Evolutionary conservation across 2,797 vertebrate genomes (phyloP), one percentile per base, ranked within the genome.

Genomic region (Diceros bicornis): DNA sequence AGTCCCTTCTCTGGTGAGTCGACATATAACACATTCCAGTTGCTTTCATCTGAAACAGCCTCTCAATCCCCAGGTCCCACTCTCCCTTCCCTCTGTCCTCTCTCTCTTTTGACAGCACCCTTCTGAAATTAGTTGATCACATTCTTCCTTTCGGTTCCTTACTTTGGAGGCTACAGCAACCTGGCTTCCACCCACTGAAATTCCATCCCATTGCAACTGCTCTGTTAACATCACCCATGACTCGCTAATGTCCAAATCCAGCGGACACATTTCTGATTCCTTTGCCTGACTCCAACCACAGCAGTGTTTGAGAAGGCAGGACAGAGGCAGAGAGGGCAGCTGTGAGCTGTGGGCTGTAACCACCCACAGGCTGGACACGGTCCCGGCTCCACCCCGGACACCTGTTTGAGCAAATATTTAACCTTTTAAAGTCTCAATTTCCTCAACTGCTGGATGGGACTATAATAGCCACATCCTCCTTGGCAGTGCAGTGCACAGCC

Each of bases 281-380:
- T 25, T 11, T 14, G 29, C 44, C 25, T 20, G 55, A 41, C 18
- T 57, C 44, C 12, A 4, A 10, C 21, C 16, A 18, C 32, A 20
- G 74, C 34, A 6, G 50, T 7, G 16, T 41, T 34, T 17, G 41
- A 32, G 37, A 74, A 69, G 69, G 20, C 10, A 4, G 94, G 71
- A 32, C 0, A 0, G 72, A 23, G 52, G 55, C 20, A 44, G 23
- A 11, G 37, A 23, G 32, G 10, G n/a, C 21, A 27, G 14, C 37
- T 1, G 4, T 5, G 44, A 59, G 34, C 17, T 14, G 27, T 11
- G 16, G 44, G n/a, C n/a, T 88, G 55, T n/a, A 8, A 7, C 7
- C 11, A 18, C 14, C 11, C 75, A 12, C 21, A 59, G 71, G 55
- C 50, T 3, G 69, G n/a, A 21, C 57, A 41, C 25, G 72, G 82